These are phyloP conservation scores for Myzus persicae DNA, from an alignment of 1,140 invertebrate genomes.

Conservation along the genomic window DNA sequence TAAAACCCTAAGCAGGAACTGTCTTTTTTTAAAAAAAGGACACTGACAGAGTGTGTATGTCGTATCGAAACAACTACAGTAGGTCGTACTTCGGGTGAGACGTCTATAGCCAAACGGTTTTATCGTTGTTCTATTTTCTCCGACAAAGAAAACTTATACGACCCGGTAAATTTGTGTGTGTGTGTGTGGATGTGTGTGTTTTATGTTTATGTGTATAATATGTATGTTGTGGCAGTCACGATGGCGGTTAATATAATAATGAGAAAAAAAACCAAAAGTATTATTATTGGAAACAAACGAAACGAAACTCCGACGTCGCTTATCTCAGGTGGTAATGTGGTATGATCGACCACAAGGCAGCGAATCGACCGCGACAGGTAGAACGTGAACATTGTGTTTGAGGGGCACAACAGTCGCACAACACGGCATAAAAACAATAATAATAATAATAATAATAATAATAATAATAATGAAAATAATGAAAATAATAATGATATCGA, in stretches of 20 bases:
- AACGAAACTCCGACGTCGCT: neutral
- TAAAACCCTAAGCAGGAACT: neutral
- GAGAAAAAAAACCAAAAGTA: neutral
- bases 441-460: neutral
- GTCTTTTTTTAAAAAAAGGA: neutral
- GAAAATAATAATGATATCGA: no score
- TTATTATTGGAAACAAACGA: neutral
- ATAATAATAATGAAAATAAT: no score
- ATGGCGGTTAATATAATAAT: neutral
- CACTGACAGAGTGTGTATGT: neutral
- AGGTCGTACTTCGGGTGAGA: neutral
- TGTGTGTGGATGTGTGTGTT: neutral
- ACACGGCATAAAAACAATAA: neutral
- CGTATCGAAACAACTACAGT: neutral
- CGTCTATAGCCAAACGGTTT: neutral
- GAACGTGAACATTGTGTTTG: neutral
- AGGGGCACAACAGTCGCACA: neutral
- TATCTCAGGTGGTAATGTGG: neutral
- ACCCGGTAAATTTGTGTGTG: neutral
- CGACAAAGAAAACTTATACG: neutral
- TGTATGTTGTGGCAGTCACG: conserved; percentile 8
- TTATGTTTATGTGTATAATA: neutral
- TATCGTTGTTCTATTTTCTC: neutral
- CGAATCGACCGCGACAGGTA: neutral
- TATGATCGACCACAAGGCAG: no score